A percentile compares a stretch with the other conserved stretches of the same genome.
Conservation (phyloP, 2,888 invertebrate species). For the Tinea semifulvella region DNA sequence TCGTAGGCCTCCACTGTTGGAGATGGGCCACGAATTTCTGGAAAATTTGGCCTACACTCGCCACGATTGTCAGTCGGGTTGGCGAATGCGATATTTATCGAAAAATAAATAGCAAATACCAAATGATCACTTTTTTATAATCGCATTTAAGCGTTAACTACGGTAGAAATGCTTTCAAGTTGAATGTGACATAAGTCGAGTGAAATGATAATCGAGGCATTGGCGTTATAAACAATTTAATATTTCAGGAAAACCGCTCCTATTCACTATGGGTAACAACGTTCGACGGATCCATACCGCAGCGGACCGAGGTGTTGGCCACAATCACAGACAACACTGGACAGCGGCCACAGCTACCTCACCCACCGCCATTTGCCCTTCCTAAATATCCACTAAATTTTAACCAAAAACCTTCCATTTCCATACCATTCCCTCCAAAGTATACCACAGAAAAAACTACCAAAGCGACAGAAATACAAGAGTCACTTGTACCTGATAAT, state of each 20-base stretch:
- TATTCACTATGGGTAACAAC: constrained; percentile 56
- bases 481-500: constrained; percentile 42
- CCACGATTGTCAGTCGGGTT: too few species aligned
- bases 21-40: too few species aligned
- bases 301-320: constrained; percentile 48
- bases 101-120: too few species aligned
- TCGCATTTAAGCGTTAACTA: too few species aligned
- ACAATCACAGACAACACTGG: constrained; percentile 43
- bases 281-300: constrained; percentile 48
- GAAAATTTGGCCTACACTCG: too few species aligned
- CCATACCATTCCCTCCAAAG: constrained; percentile 24
- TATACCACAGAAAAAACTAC: constrained; percentile 35
- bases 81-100: too few species aligned
- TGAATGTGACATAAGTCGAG: too few species aligned
- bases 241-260: constrained; percentile 49
- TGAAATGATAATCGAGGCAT: too few species aligned
- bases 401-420: constrained; percentile 20
- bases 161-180: too few species aligned
- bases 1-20: too few species aligned
- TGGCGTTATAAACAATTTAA: too few species aligned
- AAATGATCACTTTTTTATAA: too few species aligned
- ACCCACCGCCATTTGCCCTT: constrained; percentile 34
- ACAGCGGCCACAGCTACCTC: constrained; percentile 32
- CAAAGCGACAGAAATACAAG: constrained; percentile 38
- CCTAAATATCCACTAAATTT: constrained; percentile 26